phyloP scores from a whole-genome alignment of 2,113 vertebrate genomes.

The western clawed frog (Xenopus tropicalis) region UCB_Xtro_10.0 CM004446.2:53739501-53740000 shows the following conservation, averaged over 20 bases:
- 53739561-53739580: constrained; percentile 74
- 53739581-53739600: constrained; percentile 70
- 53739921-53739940: too few relatives aligned
- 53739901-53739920: too few relatives aligned
- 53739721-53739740: constrained; percentile 37
- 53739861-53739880: too few relatives aligned
- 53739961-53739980: too few relatives aligned
- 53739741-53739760: constrained; percentile 21
- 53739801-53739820: too few relatives aligned
- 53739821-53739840: too few relatives aligned
- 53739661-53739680: constrained; percentile 74
- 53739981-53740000: too few relatives aligned
- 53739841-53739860: too few relatives aligned
- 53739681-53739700: constrained; percentile 65
- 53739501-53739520: constrained; percentile 52
- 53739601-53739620: constrained; percentile 79
- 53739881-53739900: too few relatives aligned
- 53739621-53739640: constrained; percentile 82
- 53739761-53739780: too few relatives aligned
- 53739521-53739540: constrained; percentile 48
- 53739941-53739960: too few relatives aligned
- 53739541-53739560: constrained; percentile 58
- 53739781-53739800: too few relatives aligned
- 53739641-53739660: constrained; percentile 73
- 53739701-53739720: constrained; percentile 65